Conservation (phyloP, 2,113 vertebrate species). For the Ctenomys sociabilis region DNA sequence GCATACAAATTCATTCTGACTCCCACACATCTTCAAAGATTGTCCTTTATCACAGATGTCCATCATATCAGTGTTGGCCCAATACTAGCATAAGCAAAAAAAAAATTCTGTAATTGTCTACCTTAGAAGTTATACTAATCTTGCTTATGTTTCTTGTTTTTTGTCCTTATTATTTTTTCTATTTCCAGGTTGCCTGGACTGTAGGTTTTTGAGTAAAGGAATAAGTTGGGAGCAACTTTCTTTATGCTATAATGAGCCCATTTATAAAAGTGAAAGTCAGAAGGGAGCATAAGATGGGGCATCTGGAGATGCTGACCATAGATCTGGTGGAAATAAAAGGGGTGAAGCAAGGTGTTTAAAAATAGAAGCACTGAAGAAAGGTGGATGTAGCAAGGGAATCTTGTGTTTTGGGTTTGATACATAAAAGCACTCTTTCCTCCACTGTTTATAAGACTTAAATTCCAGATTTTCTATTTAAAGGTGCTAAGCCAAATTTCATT, state of each 20-base stretch:
- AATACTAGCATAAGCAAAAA: neutral
- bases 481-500: slow-evolving; percentile 56
- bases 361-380: neutral
- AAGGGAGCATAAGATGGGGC: neutral
- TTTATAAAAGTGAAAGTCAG: neutral
- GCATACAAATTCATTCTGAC: neutral
- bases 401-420: slow-evolving; percentile 34
- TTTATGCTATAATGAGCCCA: neutral
- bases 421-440: slow-evolving; percentile 52
- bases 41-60: neutral
- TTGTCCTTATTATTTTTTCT: neutral
- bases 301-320: neutral
- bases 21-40: neutral
- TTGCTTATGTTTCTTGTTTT: neutral
- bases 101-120: neutral
- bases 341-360: neutral
- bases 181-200: neutral
- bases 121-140: neutral
- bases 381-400: neutral
- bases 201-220: slow-evolving; percentile 51
- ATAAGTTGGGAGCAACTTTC: slow-evolving; percentile 61
- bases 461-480: slow-evolving; percentile 71
- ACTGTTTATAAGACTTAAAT: slow-evolving; percentile 66
- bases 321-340: neutral
- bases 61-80: neutral